Percentiles rank a stretch among this genome's conserved stretches.
These are phyloP conservation scores for Halcyon smyrnensis DNA, from an alignment of 2,797 vertebrate species.

Conservation along the genomic window DNA sequence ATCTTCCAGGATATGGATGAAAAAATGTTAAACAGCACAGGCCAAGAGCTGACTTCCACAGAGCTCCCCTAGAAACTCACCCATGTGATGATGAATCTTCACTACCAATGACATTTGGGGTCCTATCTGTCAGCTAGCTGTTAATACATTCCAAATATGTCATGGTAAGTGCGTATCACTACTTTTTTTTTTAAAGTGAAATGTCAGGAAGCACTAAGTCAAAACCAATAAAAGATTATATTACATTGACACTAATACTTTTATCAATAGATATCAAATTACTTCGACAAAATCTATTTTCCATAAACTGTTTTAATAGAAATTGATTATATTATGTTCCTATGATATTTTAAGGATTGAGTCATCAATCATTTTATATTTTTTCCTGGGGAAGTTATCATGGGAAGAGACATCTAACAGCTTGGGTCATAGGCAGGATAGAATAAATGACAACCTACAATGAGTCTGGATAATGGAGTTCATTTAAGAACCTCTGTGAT, in stretches of 20 bases:
- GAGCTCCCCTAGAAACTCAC: background rate
- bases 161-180: background rate
- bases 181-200: background rate
- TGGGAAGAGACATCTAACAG: background rate
- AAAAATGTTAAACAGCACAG: background rate
- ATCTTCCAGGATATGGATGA: background rate
- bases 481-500: background rate
- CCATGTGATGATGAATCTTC: background rate
- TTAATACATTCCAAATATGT: background rate
- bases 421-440: background rate
- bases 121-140: background rate
- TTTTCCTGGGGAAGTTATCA: background rate
- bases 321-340: background rate
- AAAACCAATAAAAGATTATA: background rate
- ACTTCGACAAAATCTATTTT: constrained; percentile 14
- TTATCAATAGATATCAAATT: constrained; percentile 11
- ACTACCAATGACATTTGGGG: background rate
- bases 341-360: background rate
- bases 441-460: background rate
- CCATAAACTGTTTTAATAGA: background rate
- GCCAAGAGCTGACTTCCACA: background rate
- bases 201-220: background rate
- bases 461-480: background rate
- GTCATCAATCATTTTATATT: background rate
- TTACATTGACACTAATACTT: background rate